Base-by-base conservation (phyloP, 1,140 invertebrate species). In the Drosophila sulfurigaster region DNA sequence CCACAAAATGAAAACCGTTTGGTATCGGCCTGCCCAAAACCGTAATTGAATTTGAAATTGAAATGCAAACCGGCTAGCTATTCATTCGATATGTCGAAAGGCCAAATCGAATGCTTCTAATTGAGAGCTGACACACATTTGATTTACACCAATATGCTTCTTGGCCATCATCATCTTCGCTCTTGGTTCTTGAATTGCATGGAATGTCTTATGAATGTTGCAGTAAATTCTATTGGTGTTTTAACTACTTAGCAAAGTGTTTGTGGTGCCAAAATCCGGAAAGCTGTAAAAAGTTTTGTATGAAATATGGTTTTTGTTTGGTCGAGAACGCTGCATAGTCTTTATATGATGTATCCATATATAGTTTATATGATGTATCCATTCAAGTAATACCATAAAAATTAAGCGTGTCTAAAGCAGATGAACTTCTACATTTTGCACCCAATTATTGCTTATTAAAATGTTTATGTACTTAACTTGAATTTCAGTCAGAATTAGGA, bases 91-190 rank as follows among this genome's bases (percentile, higher is more conserved):
- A 30, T 41, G 13, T 30, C 46, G 49, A 65, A 68, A 68, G 57
- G 58, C 72, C 64, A 72, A 68, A 62, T 20, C 59, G 46, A 60
- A 25, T 63, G 57, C 60, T 75, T 80, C 65, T 72, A 82, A 81
- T 86, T 68, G 75, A 81, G 67, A 81, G 75, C 67, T 88, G 83
- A 86, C 83, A 73, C 77, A 87, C 79, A 79, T 86, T 77, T 75
- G 16, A 32, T 45, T 43, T 43, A 30, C 45, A 30, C 59, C 30
- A 41, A 13, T 66, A 28, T 52, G 45, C 74, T 79, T 79, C 64
- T 81, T 82, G 82, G 70, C 74, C 60, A 79, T 71, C 78, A 63
- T 38, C 43, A 63, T 79, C 67, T 79, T 78, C 48, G 6, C 30
- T 10, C 51, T 49, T 25, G 41, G 5, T 49, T 10, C 35, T 64